phyloP scores from a whole-genome alignment of 2,113 vertebrate genomes.

The Acanthisitta chloris region DNA sequence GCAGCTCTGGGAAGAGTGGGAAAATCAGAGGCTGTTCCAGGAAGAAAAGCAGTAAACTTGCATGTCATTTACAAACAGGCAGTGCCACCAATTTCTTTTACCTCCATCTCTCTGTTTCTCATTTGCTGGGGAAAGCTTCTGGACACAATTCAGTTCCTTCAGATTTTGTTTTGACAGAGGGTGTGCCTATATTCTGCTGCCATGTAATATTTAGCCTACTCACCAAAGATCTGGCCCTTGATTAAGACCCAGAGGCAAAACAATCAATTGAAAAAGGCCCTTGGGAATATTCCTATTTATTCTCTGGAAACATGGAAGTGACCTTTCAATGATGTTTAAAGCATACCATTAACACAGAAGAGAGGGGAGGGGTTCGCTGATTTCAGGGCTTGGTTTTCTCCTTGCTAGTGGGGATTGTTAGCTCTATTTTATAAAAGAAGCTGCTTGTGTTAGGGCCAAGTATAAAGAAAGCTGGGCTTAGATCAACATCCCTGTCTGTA shows the following conservation, averaged over 20 bases:
- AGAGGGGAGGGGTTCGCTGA: background rate
- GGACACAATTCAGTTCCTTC: background rate
- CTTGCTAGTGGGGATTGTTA: background rate
- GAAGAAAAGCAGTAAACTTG: background rate
- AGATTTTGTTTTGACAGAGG: background rate
- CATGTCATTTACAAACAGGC: background rate
- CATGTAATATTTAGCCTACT: background rate
- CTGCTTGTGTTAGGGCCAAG: background rate
- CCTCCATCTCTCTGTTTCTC: background rate
- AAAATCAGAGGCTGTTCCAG: background rate
- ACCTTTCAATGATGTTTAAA: background rate
- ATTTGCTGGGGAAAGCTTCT: background rate
- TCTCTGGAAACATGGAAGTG: background rate
- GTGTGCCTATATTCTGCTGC: background rate
- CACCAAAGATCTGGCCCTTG: background rate
- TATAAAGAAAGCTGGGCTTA: background rate
- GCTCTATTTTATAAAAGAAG: background rate
- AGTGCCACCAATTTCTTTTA: background rate
- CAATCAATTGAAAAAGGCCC: background rate
- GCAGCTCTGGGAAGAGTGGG: background rate
- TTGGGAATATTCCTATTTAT: background rate
- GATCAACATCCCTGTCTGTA: background rate
- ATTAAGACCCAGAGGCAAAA: background rate
- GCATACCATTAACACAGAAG: background rate
- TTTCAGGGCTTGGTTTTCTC: constrained; percentile 11